Conservation (phyloP, 30 jellyfish, hydroid and myxozoan species). For the Aurelia coerulea region DNA sequence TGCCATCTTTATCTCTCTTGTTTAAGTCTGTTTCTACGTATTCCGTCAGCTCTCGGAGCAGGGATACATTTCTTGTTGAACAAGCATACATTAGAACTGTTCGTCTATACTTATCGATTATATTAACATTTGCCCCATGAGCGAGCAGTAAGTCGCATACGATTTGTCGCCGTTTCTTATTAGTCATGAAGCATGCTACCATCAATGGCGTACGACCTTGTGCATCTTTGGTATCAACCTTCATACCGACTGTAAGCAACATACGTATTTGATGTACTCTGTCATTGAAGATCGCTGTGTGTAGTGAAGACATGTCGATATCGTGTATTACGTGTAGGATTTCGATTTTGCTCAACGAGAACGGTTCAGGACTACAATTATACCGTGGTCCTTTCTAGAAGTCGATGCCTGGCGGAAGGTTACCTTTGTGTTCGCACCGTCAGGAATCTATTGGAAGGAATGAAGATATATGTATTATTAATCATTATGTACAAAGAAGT, state of each 20-base stretch:
- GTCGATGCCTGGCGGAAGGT: no score
- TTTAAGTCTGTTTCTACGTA: slow-evolving; percentile 42
- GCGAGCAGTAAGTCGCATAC: slow-evolving; percentile 54
- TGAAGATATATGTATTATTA: no score
- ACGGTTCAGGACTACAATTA: no score
- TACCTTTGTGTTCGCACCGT: no score
- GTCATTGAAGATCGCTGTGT: slow-evolving; percentile 40
- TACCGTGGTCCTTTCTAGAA: no score
- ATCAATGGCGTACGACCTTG: slow-evolving; percentile 64
- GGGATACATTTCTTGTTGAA: slow-evolving; percentile 47
- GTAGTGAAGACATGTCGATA: slow-evolving; percentile 36
- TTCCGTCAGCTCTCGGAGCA: slow-evolving; percentile 27
- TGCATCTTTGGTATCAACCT: slow-evolving; percentile 44
- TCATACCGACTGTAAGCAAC: slow-evolving; percentile 62
- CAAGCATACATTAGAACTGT: slow-evolving; percentile 63
- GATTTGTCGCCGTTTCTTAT: slow-evolving; percentile 32
- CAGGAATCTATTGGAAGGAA: no score
- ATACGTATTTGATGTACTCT: slow-evolving; percentile 33
- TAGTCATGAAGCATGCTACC: slow-evolving; percentile 66
- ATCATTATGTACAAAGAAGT: no score
- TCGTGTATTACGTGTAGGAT: background rate
- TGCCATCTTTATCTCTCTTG: slow-evolving; percentile 38
- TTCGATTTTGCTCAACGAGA: no score
- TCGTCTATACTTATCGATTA: slow-evolving; percentile 23
- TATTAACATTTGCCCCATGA: slow-evolving; percentile 40